Percentiles rank a stretch among this genome's conserved stretches.
Evolutionary conservation across 1,140 invertebrate genomes (phyloP).

Genomic region (Rhagoletis pomonella): DNA sequence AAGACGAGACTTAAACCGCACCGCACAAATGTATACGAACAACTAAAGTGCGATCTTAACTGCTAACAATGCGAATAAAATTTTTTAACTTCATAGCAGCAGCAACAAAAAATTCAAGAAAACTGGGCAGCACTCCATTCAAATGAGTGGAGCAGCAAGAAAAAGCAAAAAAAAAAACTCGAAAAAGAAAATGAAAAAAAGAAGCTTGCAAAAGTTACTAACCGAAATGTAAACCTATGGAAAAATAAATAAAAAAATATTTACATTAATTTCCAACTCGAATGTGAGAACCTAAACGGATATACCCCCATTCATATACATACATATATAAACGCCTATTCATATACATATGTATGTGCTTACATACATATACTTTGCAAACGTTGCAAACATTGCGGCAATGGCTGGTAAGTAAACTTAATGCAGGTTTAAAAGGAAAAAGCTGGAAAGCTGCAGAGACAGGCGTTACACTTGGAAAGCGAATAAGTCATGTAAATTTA

Average conservation of each 20-base stretch:
- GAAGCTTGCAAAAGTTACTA: constrained; percentile 14
- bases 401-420: background rate
- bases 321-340: background rate
- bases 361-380: background rate
- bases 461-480: background rate
- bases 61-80: constrained; percentile 13
- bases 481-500: constrained; percentile 4
- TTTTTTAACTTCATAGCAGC: constrained; percentile 16
- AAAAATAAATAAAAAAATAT: constrained; percentile 17
- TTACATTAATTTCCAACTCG: background rate
- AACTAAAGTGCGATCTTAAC: constrained; percentile 4
- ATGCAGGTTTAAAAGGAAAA: background rate
- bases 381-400: background rate
- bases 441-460: background rate
- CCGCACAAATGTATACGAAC: constrained; percentile 7
- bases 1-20: background rate
- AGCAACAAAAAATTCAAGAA: background rate
- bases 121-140: constrained; percentile 4
- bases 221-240: constrained; percentile 12
- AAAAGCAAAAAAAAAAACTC: background rate
- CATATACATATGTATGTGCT: background rate
- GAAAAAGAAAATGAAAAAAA: too few species aligned
- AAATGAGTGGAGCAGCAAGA: background rate
- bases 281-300: background rate
- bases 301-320: background rate